Evolutionary conservation across 2,113 vertebrate species (phyloP).

Genomic region (Myocastor coypus): DNA sequence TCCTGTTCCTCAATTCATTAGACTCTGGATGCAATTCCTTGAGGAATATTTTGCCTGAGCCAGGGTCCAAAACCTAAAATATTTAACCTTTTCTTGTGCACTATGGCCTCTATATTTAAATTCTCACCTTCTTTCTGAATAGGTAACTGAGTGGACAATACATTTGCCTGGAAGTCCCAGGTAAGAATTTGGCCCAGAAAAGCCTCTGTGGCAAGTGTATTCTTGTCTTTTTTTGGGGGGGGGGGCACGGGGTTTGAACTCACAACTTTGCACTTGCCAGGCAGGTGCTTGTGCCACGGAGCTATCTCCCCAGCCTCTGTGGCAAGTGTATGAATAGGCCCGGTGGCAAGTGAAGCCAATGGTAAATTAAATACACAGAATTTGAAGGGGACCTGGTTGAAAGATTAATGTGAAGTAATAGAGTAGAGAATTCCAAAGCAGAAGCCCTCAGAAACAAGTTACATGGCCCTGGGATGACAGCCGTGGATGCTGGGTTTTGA

Average conservation of each 20-base stretch:
- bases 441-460: background rate
- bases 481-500: accelerated
- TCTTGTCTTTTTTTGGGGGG: too few relatives aligned
- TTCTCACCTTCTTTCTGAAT: background rate
- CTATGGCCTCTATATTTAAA: background rate
- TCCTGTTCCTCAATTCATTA: background rate
- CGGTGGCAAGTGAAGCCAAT: background rate
- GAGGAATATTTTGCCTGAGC: background rate
- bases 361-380: background rate
- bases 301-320: too few relatives aligned
- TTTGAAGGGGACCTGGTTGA: background rate
- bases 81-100: background rate
- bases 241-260: too few relatives aligned
- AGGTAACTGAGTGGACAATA: background rate
- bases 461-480: background rate
- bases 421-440: background rate
- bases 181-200: background rate
- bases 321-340: too few relatives aligned
- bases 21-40: background rate
- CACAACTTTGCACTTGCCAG: too few relatives aligned
- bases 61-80: background rate
- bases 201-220: background rate
- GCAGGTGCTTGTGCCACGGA: too few relatives aligned
- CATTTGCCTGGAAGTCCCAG: background rate
- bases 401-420: background rate